phyloP scores from a whole-genome alignment of 2,797 vertebrate genomes.

The Cirrhinus molitorella region DNA sequence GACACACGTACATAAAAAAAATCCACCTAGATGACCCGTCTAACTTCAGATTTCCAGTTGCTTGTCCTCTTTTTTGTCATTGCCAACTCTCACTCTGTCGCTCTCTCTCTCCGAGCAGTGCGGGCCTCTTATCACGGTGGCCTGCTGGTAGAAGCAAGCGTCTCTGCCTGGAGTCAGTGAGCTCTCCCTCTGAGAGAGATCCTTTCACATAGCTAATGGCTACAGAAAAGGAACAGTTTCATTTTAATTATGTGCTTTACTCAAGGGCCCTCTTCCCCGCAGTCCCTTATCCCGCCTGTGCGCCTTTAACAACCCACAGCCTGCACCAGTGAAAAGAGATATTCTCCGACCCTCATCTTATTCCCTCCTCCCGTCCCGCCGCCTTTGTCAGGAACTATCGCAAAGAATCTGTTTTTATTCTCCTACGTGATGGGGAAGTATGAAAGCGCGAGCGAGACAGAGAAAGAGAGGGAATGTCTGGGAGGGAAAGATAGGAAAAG shows the following conservation, averaged over 20 bases:
- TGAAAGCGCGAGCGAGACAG: constrained; percentile 42
- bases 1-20: neutral
- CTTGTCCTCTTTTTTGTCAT: neutral
- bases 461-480: constrained; percentile 24
- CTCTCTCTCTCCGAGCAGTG: constrained; percentile 50
- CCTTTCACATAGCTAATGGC: constrained; percentile 79
- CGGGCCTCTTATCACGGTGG: constrained; percentile 69
- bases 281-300: constrained; percentile 67
- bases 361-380: constrained; percentile 37
- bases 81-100: constrained; percentile 16
- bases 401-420: constrained; percentile 42
- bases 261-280: constrained; percentile 70
- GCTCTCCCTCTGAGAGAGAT: constrained; percentile 75
- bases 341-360: constrained; percentile 38
- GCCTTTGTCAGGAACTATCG: constrained; percentile 46
- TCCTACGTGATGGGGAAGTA: constrained; percentile 2
- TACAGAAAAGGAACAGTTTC: constrained; percentile 78
- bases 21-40: neutral
- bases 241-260: constrained; percentile 80
- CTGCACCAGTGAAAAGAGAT: constrained; percentile 69
- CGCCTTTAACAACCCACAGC: constrained; percentile 73
- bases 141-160: constrained; percentile 60
- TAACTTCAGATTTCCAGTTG: neutral
- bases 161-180: constrained; percentile 66
- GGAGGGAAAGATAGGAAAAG: constrained; percentile 46